Conservation (phyloP, 2,113 vertebrate genomes). For the Actenoides hombroni region DNA sequence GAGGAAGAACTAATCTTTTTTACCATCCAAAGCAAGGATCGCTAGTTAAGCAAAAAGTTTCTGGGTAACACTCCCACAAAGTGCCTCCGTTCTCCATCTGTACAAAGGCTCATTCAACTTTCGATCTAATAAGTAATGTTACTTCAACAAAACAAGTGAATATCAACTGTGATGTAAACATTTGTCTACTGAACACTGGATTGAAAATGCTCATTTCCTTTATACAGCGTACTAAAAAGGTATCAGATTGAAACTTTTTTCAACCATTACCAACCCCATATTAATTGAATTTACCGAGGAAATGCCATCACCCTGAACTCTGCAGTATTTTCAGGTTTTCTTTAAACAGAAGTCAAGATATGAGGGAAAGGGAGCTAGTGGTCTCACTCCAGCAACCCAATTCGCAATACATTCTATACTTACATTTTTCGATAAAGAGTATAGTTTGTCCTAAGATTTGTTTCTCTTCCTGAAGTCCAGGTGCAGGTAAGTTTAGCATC, state of each 20-base stretch:
- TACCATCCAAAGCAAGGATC: background rate
- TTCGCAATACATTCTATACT: conserved; percentile 23
- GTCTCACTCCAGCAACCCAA: background rate
- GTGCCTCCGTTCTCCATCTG: background rate
- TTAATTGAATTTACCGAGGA: background rate
- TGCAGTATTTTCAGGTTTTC: background rate
- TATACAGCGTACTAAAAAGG: background rate
- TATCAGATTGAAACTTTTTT: background rate
- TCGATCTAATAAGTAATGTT: background rate
- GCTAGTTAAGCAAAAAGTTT: background rate
- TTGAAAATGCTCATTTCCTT: background rate
- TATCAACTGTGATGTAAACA: background rate
- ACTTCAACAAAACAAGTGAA: background rate
- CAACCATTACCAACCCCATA: background rate
- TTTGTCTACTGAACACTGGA: background rate
- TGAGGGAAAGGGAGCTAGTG: background rate
- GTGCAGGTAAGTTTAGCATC: conserved; percentile 60
- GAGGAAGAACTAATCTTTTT: background rate
- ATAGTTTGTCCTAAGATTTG: background rate
- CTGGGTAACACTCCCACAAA: background rate
- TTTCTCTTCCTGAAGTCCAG: conserved; percentile 68
- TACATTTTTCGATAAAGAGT: conserved; percentile 55
- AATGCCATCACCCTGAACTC: background rate
- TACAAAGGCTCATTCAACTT: background rate
- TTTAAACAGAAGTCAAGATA: background rate